Evolutionary conservation across 2,113 vertebrate species (phyloP), one percentile per base, ranked within the genome.

Genomic region (Calyptomena viridis): DNA sequence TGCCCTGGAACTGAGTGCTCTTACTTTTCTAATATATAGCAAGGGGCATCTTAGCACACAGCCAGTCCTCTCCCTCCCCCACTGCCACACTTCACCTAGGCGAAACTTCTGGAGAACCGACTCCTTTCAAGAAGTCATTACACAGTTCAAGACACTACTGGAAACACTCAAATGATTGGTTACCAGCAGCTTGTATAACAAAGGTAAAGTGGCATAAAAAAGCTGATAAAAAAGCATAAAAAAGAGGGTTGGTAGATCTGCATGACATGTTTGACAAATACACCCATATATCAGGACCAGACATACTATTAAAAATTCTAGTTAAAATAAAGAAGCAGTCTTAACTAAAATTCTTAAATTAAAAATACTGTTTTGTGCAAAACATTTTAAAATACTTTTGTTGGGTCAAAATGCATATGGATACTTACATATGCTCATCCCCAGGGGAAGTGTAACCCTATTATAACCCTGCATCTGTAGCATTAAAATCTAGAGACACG

Each of bases 21-120:
- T 55, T 25, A 16, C 30, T 89, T 50, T 50, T 46, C 30, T 30
- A 35, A 44, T 2, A 33, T 3, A 16, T 0, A 52, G 33, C 30
- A 52, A 59, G 18, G 9, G 24, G 37, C 8, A 50, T 23, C 46
- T 46, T 33, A 81, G 25, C 9, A n/a, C 33, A 28, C 14, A 72
- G 72, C 27, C 37, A 75, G 40, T 40, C 40, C 40, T 13, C 40
- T 21, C 8, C 12, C 6, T 3, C 2, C 17, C 35, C 14, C 23
- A 14, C 30, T 52, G 68, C 37, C 16, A 62, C 24, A 20, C 35
- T 28, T 14, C 1, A 4, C 3, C 9, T 0, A 0, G 18, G 18
- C 39, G 17, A 67, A 47, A 39, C 11, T 23, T 44, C 9, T 7
- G 63, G 28, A 63, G 63, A 77, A 33, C 35, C 31, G 63, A 49